A percentile compares a stretch with the other conserved stretches of the same genome.
phyloP scores from a whole-genome alignment of 2,797 vertebrate genomes.

The Synaphobranchus kaupii region DNA sequence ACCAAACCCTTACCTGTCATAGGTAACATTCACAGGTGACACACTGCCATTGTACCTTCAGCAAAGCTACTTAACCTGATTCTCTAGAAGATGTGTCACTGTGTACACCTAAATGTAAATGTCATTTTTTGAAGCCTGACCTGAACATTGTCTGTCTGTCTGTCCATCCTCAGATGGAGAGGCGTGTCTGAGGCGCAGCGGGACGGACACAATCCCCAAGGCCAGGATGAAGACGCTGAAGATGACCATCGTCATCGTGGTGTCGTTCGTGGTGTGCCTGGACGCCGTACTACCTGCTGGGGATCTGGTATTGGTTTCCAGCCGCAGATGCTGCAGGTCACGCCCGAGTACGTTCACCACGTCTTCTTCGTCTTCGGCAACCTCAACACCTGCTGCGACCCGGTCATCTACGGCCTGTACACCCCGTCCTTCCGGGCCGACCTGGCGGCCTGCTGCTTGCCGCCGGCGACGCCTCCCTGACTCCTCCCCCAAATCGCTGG shows the following conservation, averaged over 20 bases:
- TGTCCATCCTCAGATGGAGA: slow-evolving; percentile 62
- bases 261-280: slow-evolving; percentile 87
- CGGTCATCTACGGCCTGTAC: slow-evolving; percentile 85
- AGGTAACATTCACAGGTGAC: no score
- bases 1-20: no score
- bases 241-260: slow-evolving; percentile 86
- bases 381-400: slow-evolving; percentile 86
- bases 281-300: slow-evolving; percentile 88
- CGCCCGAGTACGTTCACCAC: slow-evolving; percentile 83
- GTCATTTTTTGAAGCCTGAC: no score
- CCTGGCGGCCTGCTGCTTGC: slow-evolving; percentile 72
- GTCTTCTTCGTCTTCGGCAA: slow-evolving; percentile 84
- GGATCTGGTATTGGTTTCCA: slow-evolving; percentile 94
- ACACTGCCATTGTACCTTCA: no score
- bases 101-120: no score
- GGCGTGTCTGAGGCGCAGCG: slow-evolving; percentile 67
- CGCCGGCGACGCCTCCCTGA: slow-evolving; percentile 45
- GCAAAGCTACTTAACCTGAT: no score
- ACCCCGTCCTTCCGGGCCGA: slow-evolving; percentile 86
- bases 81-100: no score
- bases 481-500: slow-evolving; percentile 42
- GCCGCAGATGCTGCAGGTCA: slow-evolving; percentile 76
- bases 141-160: no score
- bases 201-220: slow-evolving; percentile 81
- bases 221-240: slow-evolving; percentile 87